Evolutionary conservation across 2,113 vertebrate species (phyloP).

Genomic region (Cottus gobio): DNA sequence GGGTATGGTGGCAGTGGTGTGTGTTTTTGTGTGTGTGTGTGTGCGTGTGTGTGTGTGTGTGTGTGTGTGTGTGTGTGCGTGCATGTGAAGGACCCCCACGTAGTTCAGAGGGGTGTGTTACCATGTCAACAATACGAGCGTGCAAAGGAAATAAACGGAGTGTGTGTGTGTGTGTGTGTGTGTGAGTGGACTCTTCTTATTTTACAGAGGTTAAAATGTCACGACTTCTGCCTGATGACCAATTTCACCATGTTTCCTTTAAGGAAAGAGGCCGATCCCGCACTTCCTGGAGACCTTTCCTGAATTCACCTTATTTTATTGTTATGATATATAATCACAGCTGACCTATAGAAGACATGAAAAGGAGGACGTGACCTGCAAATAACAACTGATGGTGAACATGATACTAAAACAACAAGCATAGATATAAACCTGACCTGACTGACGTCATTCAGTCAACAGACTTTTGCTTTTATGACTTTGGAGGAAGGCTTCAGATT

Average conservation of each 20-base stretch:
- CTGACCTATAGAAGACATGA: slow-evolving; percentile 48
- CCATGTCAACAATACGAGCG: slow-evolving; percentile 69
- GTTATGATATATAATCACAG: slow-evolving; percentile 41
- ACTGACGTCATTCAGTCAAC: slow-evolving; percentile 45
- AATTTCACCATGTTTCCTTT: slow-evolving; percentile 62
- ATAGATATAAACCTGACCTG: slow-evolving; percentile 18
- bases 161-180: slow-evolving; percentile 26
- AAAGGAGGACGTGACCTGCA: slow-evolving; percentile 48
- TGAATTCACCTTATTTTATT: slow-evolving; percentile 33
- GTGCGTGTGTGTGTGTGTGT: slow-evolving; percentile 21
- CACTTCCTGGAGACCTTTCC: slow-evolving; percentile 61
- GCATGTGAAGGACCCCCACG: slow-evolving; percentile 60
- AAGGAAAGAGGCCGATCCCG: slow-evolving; percentile 39
- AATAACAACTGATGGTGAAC: slow-evolving; percentile 48
- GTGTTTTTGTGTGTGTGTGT: slow-evolving; percentile 1
- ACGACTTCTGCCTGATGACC: slow-evolving; percentile 47
- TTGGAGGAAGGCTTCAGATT: slow-evolving; percentile 5
- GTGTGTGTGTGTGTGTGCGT: slow-evolving; percentile 25
- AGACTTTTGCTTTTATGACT: slow-evolving; percentile 8
- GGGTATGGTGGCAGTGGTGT: neutral
- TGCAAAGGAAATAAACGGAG: slow-evolving; percentile 55
- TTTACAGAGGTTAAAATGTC: slow-evolving; percentile 66
- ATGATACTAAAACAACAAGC: slow-evolving; percentile 48
- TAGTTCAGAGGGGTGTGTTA: slow-evolving; percentile 75
- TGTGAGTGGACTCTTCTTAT: slow-evolving; percentile 38